Percentiles rank a stretch among this genome's conserved stretches.
These are phyloP conservation scores for Aspidiotus destructor DNA, from an alignment of 2,888 invertebrate genomes.

Conservation along the genomic window DNA sequence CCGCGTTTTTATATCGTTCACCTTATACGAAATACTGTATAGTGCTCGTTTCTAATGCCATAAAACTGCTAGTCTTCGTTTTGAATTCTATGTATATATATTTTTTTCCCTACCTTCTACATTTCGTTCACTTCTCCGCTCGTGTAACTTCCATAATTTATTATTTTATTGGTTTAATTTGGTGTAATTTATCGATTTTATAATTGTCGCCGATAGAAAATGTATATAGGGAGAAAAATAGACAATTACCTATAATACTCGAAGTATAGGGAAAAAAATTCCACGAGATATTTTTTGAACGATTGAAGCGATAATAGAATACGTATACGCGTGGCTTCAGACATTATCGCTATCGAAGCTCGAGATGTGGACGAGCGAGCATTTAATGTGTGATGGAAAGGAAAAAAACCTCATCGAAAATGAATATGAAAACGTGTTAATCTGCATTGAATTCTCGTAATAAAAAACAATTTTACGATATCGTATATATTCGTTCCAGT, in stretches of 20 bases:
- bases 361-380: too few species aligned
- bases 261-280: too few species aligned
- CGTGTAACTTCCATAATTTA: conserved; percentile 5
- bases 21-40: conserved; percentile 4
- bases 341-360: neutral
- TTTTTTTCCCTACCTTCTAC: neutral
- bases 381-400: too few species aligned
- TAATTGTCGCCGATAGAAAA: conserved; percentile 4
- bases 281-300: too few species aligned
- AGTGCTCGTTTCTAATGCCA: neutral
- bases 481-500: too few species aligned
- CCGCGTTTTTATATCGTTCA: conserved; percentile 11
- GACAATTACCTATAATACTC: too few species aligned
- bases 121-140: neutral
- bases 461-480: too few species aligned
- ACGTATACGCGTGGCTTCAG: neutral
- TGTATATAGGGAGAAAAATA: neutral
- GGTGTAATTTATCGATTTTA: conserved; percentile 10
- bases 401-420: too few species aligned
- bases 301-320: too few species aligned
- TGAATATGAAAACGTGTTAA: too few species aligned
- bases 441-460: too few species aligned
- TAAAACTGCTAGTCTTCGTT: conserved; percentile 1
- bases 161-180: conserved; percentile 16
- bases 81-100: neutral